Evolutionary conservation across 2,797 vertebrate species (phyloP).

Genomic region (Margarornis squamiger): DNA sequence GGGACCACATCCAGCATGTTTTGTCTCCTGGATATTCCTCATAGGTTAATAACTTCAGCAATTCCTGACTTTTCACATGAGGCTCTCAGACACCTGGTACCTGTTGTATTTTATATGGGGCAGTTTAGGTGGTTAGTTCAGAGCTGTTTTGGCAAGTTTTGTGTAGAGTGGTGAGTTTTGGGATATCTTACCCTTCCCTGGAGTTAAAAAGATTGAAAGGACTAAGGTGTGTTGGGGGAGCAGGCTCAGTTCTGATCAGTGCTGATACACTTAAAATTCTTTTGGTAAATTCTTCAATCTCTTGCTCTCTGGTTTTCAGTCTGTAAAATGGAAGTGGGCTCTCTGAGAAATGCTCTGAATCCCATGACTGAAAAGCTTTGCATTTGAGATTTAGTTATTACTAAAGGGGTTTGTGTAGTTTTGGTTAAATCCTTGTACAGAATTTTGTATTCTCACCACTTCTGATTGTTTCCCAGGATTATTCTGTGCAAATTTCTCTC

Average conservation of each 20-base stretch:
- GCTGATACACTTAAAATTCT: not conserved
- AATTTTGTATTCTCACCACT: not conserved
- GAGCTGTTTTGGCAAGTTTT: not conserved
- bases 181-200: not conserved
- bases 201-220: not conserved
- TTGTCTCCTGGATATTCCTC: not conserved
- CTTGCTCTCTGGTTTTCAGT: not conserved
- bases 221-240: not conserved
- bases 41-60: not conserved
- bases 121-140: not conserved
- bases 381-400: not conserved
- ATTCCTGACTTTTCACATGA: not conserved
- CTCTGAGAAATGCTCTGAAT: not conserved
- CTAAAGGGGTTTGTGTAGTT: not conserved
- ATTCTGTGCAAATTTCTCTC: not conserved
- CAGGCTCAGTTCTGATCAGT: not conserved
- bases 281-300: not conserved
- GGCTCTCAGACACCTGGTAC: not conserved
- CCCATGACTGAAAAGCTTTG: not conserved
- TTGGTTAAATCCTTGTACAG: not conserved
- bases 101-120: not conserved
- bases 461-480: not conserved
- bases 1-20: rapidly evolving
- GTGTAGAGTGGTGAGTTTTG: not conserved
- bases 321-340: not conserved